Percentiles rank a stretch among this genome's conserved stretches.
Evolutionary conservation across 2,113 vertebrate genomes (phyloP).

Genomic region (Scomber japonicus): DNA sequence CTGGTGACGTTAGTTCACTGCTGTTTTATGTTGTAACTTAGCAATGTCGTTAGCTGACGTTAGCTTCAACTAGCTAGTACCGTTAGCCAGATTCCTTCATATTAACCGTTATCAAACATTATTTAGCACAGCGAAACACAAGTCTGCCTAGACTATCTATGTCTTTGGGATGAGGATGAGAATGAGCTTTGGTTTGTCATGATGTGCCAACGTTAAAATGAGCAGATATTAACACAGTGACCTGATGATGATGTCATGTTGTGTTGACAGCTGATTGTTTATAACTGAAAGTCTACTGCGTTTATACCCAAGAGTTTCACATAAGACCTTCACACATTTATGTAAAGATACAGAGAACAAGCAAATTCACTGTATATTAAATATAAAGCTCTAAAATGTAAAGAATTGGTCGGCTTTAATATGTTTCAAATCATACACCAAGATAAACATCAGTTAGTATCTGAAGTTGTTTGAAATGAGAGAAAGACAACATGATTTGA

Average conservation of each 20-base stretch:
- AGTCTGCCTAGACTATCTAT: rapidly evolving
- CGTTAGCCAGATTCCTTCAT: slow-evolving; percentile 30
- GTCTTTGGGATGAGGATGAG: background rate
- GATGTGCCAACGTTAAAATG: background rate
- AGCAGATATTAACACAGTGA: background rate
- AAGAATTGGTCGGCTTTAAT: too few species aligned
- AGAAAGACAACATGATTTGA: too few species aligned
- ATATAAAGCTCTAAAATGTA: too few species aligned
- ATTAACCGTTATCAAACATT: background rate
- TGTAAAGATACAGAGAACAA: too few species aligned
- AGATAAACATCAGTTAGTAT: too few species aligned
- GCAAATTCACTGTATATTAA: too few species aligned
- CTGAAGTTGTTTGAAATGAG: too few species aligned
- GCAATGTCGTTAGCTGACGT: slow-evolving; percentile 36
- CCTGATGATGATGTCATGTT: background rate
- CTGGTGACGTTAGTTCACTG: background rate
- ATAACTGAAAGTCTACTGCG: background rate
- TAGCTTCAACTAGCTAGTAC: slow-evolving; percentile 51
- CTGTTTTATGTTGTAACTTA: background rate
- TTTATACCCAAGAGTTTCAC: background rate
- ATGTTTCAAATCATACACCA: too few species aligned
- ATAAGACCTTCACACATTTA: too few species aligned
- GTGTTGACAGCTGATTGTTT: slow-evolving; percentile 16
- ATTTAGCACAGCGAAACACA: background rate
- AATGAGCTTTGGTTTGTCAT: background rate